Percentiles rank a stretch among this genome's conserved stretches.
These are phyloP conservation scores for Phalloptychus januarius DNA, from an alignment of 2,797 vertebrate species.

Conservation along the genomic window DNA sequence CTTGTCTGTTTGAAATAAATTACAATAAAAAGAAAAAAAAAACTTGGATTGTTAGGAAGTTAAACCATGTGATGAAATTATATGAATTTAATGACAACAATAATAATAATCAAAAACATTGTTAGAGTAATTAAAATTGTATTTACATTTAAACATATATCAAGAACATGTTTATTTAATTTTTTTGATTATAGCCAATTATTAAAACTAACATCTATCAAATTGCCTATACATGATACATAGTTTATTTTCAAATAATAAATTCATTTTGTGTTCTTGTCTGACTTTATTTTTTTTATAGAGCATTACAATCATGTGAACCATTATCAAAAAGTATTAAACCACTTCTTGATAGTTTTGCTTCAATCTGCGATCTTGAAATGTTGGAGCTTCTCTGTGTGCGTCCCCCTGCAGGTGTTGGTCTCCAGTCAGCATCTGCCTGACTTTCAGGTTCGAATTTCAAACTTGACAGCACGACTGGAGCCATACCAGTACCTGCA, in stretches of 20 bases:
- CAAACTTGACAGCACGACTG: constrained; percentile 61
- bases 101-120: not conserved
- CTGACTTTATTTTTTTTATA: not conserved
- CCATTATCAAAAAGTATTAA: not conserved
- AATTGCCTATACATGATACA: not conserved
- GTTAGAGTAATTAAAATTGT: not conserved
- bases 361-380: not conserved
- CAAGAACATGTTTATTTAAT: not conserved
- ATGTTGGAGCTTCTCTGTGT: not conserved
- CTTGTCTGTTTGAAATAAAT: too few relatives aligned
- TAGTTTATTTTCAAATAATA: not conserved
- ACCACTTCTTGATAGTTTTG: not conserved
- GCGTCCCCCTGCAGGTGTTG: constrained; percentile 48
- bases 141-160: not conserved
- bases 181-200: not conserved
- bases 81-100: not conserved
- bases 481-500: constrained; percentile 66
- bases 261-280: not conserved
- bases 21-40: not conserved
- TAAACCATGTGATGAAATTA: not conserved
- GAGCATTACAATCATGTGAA: not conserved
- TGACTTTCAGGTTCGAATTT: constrained; percentile 43
- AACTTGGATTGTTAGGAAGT: not conserved
- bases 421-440: constrained; percentile 54
- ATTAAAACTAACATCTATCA: not conserved